Evolutionary conservation across 2,888 invertebrate genomes (phyloP).

Genomic region (Conchocele bisecta): DNA sequence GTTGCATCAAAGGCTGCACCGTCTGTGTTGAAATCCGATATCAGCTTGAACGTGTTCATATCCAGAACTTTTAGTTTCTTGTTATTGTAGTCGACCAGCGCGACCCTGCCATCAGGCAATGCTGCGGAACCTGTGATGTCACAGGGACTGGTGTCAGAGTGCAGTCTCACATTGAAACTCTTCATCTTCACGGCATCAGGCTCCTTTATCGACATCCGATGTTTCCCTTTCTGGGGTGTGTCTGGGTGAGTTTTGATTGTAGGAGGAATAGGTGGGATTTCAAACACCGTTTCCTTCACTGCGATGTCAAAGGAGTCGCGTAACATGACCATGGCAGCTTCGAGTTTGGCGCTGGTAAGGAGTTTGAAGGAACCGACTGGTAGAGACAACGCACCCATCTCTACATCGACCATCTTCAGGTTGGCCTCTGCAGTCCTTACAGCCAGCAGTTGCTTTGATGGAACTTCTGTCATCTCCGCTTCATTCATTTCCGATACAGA

Average conservation of each 20-base stretch:
- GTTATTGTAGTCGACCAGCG: slow-evolving; percentile 55
- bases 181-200: slow-evolving; percentile 52
- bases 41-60: slow-evolving; percentile 44
- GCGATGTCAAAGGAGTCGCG: slow-evolving; percentile 51
- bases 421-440: slow-evolving; percentile 55
- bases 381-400: slow-evolving; percentile 48
- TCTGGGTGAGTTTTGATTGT: slow-evolving; percentile 47
- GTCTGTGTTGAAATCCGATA: slow-evolving; percentile 56
- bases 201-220: slow-evolving; percentile 2
- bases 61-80: slow-evolving; percentile 57
- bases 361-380: slow-evolving; percentile 52
- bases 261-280: slow-evolving; percentile 54
- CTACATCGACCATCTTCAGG: slow-evolving; percentile 57
- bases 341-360: slow-evolving; percentile 56
- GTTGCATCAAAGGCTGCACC: slow-evolving; percentile 48
- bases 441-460: slow-evolving; percentile 49
- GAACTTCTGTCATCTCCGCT: slow-evolving; percentile 38
- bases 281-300: slow-evolving; percentile 46
- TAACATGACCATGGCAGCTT: slow-evolving; percentile 55
- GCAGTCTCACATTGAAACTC: slow-evolving; percentile 51
- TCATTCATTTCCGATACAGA: slow-evolving; percentile 52
- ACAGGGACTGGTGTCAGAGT: slow-evolving; percentile 56
- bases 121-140: slow-evolving; percentile 52
- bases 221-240: slow-evolving; percentile 39
- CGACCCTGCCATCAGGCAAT: slow-evolving; percentile 53